Evolutionary conservation across 2,113 vertebrate genomes (phyloP).

Genomic region (Rhea pennata): DNA sequence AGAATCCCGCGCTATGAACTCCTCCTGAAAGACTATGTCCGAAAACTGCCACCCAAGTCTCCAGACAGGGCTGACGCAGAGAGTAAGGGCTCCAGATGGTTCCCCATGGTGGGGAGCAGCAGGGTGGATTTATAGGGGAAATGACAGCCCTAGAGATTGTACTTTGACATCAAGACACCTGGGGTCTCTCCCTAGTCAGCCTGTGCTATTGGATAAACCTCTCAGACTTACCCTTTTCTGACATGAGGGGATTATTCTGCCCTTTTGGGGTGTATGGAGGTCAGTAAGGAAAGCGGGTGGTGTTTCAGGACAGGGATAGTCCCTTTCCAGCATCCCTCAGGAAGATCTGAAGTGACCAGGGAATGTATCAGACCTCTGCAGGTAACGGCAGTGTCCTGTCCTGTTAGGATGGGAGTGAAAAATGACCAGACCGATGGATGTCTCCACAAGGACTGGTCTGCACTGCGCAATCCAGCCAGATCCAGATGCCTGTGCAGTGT

Average conservation of each 20-base stretch:
- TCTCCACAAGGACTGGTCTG: not conserved
- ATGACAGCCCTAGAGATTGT: not conserved
- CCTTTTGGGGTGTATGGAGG: not conserved
- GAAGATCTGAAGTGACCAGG: not conserved
- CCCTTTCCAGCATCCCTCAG: not conserved
- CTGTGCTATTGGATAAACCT: not conserved
- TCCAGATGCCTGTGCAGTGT: not conserved
- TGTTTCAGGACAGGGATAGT: not conserved
- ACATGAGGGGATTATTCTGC: not conserved
- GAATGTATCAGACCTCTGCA: not conserved
- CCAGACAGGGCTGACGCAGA: conserved; percentile 78
- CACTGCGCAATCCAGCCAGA: accelerated
- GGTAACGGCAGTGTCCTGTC: not conserved
- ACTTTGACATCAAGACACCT: not conserved
- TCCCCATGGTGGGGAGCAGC: not conserved
- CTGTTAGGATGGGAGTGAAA: not conserved
- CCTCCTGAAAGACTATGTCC: conserved; percentile 88
- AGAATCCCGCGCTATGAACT: conserved; percentile 91
- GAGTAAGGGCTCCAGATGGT: conserved; percentile 71
- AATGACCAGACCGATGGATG: accelerated
- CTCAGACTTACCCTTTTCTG: not conserved
- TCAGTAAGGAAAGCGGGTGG: not conserved
- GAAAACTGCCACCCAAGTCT: conserved; percentile 78
- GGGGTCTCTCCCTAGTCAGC: not conserved
- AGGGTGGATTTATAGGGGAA: not conserved